Percentiles rank a stretch among this genome's conserved stretches.
Conservation (phyloP, 2,888 invertebrate genomes). For the Folsomia manolachei region DNA sequence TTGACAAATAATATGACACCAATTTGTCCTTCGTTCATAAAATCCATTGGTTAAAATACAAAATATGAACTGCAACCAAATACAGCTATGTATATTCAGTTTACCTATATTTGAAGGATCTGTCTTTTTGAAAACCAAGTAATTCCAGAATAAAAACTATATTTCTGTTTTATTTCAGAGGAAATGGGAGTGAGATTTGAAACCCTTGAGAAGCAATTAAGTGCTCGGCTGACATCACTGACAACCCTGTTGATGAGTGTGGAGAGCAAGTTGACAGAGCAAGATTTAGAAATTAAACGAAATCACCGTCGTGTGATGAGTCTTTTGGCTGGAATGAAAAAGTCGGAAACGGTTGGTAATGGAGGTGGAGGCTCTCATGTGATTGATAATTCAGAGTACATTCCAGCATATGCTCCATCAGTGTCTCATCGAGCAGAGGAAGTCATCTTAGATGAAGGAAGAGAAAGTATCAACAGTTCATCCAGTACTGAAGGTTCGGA, state of each 20-base stretch:
- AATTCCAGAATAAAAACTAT: too few relatives aligned
- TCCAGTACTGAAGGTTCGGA: conserved; percentile 17
- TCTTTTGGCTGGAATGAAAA: conserved; percentile 38
- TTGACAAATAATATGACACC: too few relatives aligned
- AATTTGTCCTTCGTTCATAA: too few relatives aligned
- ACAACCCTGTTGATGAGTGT: conserved; percentile 52
- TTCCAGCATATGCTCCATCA: conserved; percentile 34
- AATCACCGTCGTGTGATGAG: conserved; percentile 49
- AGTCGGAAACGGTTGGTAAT: conserved; percentile 25
- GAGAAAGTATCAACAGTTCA: conserved; percentile 7
- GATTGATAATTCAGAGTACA: conserved; percentile 38
- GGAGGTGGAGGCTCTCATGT: conserved; percentile 29
- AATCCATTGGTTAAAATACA: too few relatives aligned
- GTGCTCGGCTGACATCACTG: conserved; percentile 52
- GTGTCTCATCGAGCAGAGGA: conserved; percentile 44
- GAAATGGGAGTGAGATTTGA: conserved; percentile 52
- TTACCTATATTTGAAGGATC: too few relatives aligned
- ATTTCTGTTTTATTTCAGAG: conserved; percentile 46
- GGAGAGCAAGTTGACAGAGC: conserved; percentile 52
- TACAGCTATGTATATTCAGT: too few relatives aligned
- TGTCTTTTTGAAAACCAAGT: too few relatives aligned
- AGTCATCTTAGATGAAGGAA: conserved; percentile 35
- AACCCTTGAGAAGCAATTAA: conserved; percentile 51
- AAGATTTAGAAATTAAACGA: conserved; percentile 51
- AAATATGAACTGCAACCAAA: too few relatives aligned